phyloP scores from a whole-genome alignment of 2,888 invertebrate genomes.

The Drosophila tripunctata region DNA sequence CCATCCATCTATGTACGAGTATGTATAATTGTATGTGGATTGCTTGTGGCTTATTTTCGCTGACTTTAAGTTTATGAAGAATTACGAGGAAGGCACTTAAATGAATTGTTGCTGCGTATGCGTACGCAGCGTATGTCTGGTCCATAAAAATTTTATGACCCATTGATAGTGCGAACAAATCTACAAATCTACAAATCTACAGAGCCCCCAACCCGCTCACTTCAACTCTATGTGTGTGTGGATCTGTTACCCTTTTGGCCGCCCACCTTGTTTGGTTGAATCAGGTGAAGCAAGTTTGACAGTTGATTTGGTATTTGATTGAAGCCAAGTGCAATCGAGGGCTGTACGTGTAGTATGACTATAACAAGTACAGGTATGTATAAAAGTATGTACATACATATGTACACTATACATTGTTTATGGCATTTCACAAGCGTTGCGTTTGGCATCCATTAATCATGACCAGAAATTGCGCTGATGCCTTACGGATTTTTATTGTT shows the following conservation, averaged over 20 bases:
- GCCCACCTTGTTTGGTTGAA: slow-evolving; percentile 32
- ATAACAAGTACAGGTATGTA: not conserved
- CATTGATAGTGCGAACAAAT: slow-evolving; percentile 82
- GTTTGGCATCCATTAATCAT: slow-evolving; percentile 75
- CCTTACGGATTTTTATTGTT: slow-evolving; percentile 68
- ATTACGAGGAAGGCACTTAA: slow-evolving; percentile 78
- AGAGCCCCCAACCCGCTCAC: not conserved
- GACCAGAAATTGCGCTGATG: slow-evolving; percentile 50
- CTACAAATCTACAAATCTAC: slow-evolving; percentile 52
- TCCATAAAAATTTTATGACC: slow-evolving; percentile 84
- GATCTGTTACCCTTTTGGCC: slow-evolving; percentile 23
- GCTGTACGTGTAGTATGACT: slow-evolving; percentile 9
- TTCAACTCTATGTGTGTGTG: not conserved
- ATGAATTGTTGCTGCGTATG: slow-evolving; percentile 66
- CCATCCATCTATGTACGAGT: slow-evolving; percentile 39
- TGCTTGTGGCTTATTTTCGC: slow-evolving; percentile 68
- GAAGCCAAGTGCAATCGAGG: slow-evolving; percentile 72
- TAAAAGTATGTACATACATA: slow-evolving; percentile 3
- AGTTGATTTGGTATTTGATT: slow-evolving; percentile 70
- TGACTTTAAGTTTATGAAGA: slow-evolving; percentile 75
- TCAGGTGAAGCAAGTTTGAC: slow-evolving; percentile 70
- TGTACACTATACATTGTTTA: slow-evolving; percentile 53
- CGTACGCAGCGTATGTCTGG: slow-evolving; percentile 54
- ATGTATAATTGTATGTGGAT: slow-evolving; percentile 43
- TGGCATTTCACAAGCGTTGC: slow-evolving; percentile 63